phyloP scores from a whole-genome alignment of 2,888 invertebrate species.

The Petrolisthes cinctipes region DNA sequence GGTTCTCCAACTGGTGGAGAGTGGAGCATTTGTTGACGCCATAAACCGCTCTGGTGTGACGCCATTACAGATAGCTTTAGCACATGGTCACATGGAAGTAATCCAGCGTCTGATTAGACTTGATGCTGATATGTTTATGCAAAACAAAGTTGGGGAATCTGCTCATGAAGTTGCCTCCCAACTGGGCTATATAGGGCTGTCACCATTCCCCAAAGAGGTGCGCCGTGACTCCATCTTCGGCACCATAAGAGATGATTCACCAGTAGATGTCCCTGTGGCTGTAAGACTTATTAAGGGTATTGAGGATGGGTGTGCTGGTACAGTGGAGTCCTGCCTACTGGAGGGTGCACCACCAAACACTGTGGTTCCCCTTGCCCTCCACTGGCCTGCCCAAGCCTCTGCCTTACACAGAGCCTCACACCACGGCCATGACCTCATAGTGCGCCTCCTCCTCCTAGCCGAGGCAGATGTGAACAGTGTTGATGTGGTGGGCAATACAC shows the following conservation, averaged over 20 bases:
- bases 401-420: conserved; percentile 59
- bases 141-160: conserved; percentile 55
- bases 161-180: conserved; percentile 42
- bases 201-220: conserved; percentile 24
- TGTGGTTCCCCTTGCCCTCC: conserved; percentile 54
- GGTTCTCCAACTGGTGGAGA: conserved; percentile 42
- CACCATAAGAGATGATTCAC: conserved; percentile 13
- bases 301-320: conserved; percentile 39
- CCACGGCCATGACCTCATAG: conserved; percentile 53
- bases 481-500: conserved; percentile 57
- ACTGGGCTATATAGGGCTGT: conserved; percentile 41
- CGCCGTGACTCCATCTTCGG: conserved; percentile 38
- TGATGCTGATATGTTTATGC: conserved; percentile 48
- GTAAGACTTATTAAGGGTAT: conserved; percentile 48
- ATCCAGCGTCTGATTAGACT: conserved; percentile 41
- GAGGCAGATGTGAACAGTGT: conserved; percentile 39
- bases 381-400: conserved; percentile 58
- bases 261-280: conserved; percentile 39
- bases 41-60: conserved; percentile 57
- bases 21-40: conserved; percentile 54
- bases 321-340: conserved; percentile 39
- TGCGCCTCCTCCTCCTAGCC: conserved; percentile 44
- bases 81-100: conserved; percentile 53
- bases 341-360: conserved; percentile 50
- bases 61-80: conserved; percentile 58